Conservation (phyloP, 1,140 invertebrate species). For the Colletes gigas region DNA sequence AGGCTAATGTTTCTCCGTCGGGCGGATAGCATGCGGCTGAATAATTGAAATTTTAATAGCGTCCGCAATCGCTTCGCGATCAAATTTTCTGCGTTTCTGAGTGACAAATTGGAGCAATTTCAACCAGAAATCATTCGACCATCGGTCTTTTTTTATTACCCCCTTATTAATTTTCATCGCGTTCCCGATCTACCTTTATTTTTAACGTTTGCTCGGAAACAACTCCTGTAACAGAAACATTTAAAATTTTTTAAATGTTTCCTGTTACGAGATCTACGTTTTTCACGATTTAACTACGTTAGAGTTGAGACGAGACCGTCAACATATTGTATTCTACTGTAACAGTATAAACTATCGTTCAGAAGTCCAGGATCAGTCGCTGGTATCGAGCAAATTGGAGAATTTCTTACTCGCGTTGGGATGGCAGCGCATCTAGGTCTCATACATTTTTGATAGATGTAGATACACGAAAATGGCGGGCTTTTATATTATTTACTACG, state of each 20-base stretch:
- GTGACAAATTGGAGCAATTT: slow-evolving; percentile 5
- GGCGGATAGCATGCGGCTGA: not conserved
- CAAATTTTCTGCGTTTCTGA: not conserved
- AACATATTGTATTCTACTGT: too few species aligned
- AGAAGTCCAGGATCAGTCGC: not conserved
- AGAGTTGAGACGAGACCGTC: too few species aligned
- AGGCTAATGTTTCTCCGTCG: not conserved
- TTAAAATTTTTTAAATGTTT: too few species aligned
- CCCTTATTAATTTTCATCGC: too few species aligned
- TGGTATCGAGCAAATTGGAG: not conserved
- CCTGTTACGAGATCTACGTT: too few species aligned
- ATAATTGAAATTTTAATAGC: slow-evolving; percentile 29
- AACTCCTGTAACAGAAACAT: too few species aligned
- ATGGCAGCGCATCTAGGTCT: not conserved
- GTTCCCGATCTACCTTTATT: too few species aligned
- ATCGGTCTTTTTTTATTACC: too few species aligned
- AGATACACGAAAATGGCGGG: not conserved
- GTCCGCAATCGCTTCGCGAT: not conserved
- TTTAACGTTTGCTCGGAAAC: too few species aligned
- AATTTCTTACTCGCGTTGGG: not conserved
- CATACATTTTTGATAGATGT: slow-evolving; percentile 20
- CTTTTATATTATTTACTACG: not conserved
- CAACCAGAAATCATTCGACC: not conserved
- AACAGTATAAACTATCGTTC: too few species aligned
- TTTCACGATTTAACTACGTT: too few species aligned